Evolutionary conservation across 2,113 vertebrate species (phyloP), one percentile per base, ranked within the genome.

Genomic region (Nycticorax nycticorax): DNA sequence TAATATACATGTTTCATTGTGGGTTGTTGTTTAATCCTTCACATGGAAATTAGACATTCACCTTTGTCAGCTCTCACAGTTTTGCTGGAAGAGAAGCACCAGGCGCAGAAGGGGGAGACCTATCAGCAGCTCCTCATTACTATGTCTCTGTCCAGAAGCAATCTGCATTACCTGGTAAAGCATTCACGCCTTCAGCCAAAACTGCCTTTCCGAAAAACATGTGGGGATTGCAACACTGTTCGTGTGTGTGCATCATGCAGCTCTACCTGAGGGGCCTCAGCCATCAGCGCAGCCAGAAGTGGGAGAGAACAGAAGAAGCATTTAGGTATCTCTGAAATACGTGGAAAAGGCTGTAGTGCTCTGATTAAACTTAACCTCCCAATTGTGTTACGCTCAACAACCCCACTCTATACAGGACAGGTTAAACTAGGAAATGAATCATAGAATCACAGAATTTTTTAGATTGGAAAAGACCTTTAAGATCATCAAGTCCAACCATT

Each of bases 181-280:
- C 20, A 57, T 79, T 56, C 39, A 59, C 0, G 1, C 41, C 81
- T 85, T 66, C 72, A 84, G 64, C 52, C 59, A 62, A 86, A 89
- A 9, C 10, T 0, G 3, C 56, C 21, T 93, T 89, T 73, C 53
- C 64, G 55, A 41, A 56, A 94, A 37, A 48, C 0, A 0, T 0
- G 1, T 43, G 13, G 18, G 57, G 24, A 39, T 48, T 47, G 60
- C 63, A 69, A 10, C 10, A 35, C 20, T 26, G 8, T 22, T 55
- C 2, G 2, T 27, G 39, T 56, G 59, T 48, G 32, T n/a, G 12
- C 33, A 20, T 37, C 0, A 0, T 59, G n/a, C 0, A 4, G 10
- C n/a, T 93, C 28, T 33, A 56, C 15, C 26, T 6, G 8, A 53
- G 39, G 35, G n/a, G 16, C 62, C 62, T 82, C 4, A 5, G 17